Conservation (phyloP, 2,797 vertebrate species). For the Argentina silus region DNA sequence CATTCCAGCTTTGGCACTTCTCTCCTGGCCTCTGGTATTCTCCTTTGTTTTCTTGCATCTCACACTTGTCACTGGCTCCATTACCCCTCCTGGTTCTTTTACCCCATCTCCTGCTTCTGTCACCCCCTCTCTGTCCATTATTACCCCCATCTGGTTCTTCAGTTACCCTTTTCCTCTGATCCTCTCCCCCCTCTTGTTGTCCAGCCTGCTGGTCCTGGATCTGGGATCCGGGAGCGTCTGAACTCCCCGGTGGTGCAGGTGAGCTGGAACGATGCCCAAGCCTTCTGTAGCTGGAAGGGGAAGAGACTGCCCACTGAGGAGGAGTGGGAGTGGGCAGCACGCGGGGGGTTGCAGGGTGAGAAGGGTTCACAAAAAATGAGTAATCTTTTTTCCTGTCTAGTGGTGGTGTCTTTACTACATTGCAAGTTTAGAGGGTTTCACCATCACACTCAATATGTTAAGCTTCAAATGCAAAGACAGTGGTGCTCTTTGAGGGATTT, state of each 20-base stretch:
- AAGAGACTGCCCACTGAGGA: constrained; percentile 88
- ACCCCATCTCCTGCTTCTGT: not conserved
- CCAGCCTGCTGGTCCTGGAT: constrained; percentile 90
- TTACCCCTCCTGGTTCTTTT: not conserved
- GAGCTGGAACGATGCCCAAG: constrained; percentile 93
- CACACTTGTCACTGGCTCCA: too few species aligned
- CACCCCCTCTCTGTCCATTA: not conserved
- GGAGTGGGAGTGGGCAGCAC: constrained; percentile 96
- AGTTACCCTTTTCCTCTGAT: not conserved
- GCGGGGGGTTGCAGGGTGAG: constrained; percentile 88
- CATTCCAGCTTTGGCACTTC: too few species aligned
- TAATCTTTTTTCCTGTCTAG: not conserved
- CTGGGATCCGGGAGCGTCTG: constrained; percentile 85
- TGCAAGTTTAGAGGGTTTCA: not conserved
- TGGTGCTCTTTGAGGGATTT: too few species aligned
- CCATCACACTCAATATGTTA: not conserved
- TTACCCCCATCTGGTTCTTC: not conserved
- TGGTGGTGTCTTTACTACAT: not conserved
- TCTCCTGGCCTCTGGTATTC: too few species aligned
- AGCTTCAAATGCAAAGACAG: not conserved
- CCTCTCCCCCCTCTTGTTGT: not conserved
- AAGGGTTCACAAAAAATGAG: not conserved
- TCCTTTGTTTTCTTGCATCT: too few species aligned
- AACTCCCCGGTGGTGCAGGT: constrained; percentile 92
- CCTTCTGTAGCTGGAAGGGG: constrained; percentile 87